Evolutionary conservation across 2,888 invertebrate species (phyloP), one percentile per base, ranked within the genome.

Genomic region (Erebia palarica): DNA sequence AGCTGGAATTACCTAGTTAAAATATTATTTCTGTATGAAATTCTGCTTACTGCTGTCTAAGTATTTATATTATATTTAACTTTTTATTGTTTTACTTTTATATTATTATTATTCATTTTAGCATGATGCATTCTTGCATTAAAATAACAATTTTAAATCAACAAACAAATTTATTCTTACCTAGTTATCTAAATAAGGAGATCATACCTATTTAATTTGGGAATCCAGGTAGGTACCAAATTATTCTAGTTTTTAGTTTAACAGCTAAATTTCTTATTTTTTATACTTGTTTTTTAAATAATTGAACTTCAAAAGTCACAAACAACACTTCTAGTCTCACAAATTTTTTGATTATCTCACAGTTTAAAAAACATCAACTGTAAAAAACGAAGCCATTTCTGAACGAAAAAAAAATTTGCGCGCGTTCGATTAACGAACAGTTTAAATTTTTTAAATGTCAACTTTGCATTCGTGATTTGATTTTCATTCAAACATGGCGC

Each of bases 401-500:
- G 68, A 61, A 68, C 42, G 59, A 13, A 18, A 53, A 60, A 49
- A 36, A 53, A 68, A 49, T 21, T 61, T 10, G 60, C 67, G 67
- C 61, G 68, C 68, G 68, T 61, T 42, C 53, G 16, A 9, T 8
- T 16, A n/a, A 53, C 8, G 21, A 63, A 55, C 55, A 60, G 58
- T 69, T 69, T 49, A 72, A 36, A 69, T 78, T 76, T 78, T 77
- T 75, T 77, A 75, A 79, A 77, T 78, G 79, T 75, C 70, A 75
- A 75, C 74, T 77, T 76, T 65, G 68, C 72, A 76, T 81, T 83
- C 81, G 82, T 79, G 81, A 79, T 83, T 79, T 81, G 85, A 85
- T 83, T 85, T 88, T 84, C 78, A 79, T 79, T 82, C 78, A 73
- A 81, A 69, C 83, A 84, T 82, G 75, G 81, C 85, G 84, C 82